A percentile compares a stretch with the other conserved stretches of the same genome.
Evolutionary conservation across 2,888 invertebrate genomes (phyloP).

Genomic region (Drosophila rubida): DNA sequence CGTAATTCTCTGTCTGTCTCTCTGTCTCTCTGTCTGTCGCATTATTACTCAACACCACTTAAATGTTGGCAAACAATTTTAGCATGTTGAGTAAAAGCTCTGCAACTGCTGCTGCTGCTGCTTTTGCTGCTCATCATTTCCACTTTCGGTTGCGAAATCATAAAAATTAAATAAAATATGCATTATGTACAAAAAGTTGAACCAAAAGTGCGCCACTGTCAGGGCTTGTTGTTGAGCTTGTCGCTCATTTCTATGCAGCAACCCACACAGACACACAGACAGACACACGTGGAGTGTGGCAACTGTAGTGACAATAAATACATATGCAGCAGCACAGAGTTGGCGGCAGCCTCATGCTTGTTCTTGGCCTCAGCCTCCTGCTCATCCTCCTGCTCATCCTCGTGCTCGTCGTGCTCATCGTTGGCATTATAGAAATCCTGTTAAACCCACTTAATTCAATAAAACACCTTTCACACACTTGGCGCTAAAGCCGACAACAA

Average conservation of each 20-base stretch:
- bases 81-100: conserved; percentile 19
- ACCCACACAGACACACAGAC: conserved; percentile 26
- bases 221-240: conserved; percentile 25
- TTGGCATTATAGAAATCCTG: conserved; percentile 79
- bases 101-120: background rate
- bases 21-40: conserved; percentile 11
- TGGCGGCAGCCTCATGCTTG: conserved; percentile 12
- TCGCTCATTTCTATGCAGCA: conserved; percentile 55
- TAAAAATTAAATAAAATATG: conserved; percentile 80
- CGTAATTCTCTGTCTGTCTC: conserved; percentile 23
- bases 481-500: conserved; percentile 77
- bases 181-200: conserved; percentile 70
- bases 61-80: conserved; percentile 71
- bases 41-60: conserved; percentile 65
- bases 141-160: conserved; percentile 65
- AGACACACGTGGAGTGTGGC: conserved; percentile 13
- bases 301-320: conserved; percentile 78
- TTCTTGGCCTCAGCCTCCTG: background rate
- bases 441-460: conserved; percentile 80
- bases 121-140: conserved; percentile 54
- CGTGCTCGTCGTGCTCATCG: conserved; percentile 32
- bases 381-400: background rate
- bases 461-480: conserved; percentile 81
- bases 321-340: conserved; percentile 50
- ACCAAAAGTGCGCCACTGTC: conserved; percentile 61